Conservation (phyloP, 2,797 vertebrate genomes). For the Morelia viridis region DNA sequence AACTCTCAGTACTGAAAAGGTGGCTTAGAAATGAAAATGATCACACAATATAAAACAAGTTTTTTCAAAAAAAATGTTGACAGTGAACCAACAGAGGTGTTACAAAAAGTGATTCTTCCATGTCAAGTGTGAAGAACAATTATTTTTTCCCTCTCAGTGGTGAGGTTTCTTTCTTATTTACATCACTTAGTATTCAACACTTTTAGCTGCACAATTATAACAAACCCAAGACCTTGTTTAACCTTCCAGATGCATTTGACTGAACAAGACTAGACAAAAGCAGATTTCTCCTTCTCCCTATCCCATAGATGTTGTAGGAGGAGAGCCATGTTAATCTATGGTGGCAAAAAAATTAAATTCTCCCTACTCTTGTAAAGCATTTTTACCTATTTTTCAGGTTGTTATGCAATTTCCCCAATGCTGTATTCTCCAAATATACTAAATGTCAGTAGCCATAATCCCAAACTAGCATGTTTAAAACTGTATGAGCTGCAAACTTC, state of each 20-base stretch:
- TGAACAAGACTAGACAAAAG: constrained; percentile 21
- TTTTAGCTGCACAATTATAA: constrained; percentile 16
- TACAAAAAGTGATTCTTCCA: constrained; percentile 6
- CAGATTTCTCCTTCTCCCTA: background rate
- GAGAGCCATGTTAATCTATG: background rate
- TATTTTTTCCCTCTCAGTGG: constrained; percentile 19
- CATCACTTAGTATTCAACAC: constrained; percentile 18
- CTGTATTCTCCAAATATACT: background rate
- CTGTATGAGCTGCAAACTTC: background rate
- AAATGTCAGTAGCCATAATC: background rate
- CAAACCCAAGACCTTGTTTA: background rate
- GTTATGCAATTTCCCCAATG: background rate
- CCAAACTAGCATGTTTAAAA: background rate
- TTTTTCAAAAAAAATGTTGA: background rate
- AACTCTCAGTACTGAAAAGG: constrained; percentile 23
- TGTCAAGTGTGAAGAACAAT: constrained; percentile 35
- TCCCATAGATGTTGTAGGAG: background rate
- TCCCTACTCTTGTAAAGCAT: background rate
- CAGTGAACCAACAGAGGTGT: background rate
- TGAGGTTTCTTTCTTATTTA: background rate
- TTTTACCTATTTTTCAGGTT: background rate
- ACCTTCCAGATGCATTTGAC: background rate
- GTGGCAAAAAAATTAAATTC: background rate
- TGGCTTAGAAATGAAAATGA: constrained; percentile 3
- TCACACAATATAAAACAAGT: background rate